phyloP scores from a whole-genome alignment of 92 coral and sea anemone species.

The Diadumene lineata region DNA sequence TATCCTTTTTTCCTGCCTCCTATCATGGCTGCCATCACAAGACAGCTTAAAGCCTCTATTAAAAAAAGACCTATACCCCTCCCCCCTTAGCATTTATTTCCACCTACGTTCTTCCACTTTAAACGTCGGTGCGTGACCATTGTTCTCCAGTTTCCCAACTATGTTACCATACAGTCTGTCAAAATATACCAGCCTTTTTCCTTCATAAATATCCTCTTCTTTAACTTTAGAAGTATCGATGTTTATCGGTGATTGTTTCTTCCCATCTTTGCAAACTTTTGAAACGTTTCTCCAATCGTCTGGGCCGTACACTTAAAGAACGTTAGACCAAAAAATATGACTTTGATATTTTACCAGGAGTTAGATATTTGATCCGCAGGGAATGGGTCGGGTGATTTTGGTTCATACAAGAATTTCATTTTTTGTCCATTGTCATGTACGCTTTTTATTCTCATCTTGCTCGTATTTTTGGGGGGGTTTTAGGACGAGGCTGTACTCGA shows the following conservation, averaged over 20 bases:
- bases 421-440: too few species aligned
- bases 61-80: neutral
- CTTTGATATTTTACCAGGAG: neutral
- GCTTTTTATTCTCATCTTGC: too few species aligned
- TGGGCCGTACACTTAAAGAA: conserved; percentile 61
- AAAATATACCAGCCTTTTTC: neutral
- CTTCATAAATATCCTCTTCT: neutral
- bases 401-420: too few species aligned
- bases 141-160: conserved; percentile 47
- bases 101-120: conserved; percentile 23
- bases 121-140: conserved; percentile 65
- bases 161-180: conserved; percentile 3
- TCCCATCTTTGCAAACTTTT: conserved; percentile 25
- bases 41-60: neutral
- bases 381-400: too few species aligned
- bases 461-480: too few species aligned
- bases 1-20: too few species aligned
- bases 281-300: conserved; percentile 58
- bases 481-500: too few species aligned
- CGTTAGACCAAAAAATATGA: neutral
- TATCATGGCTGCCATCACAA: neutral
- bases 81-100: neutral
- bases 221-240: conserved; percentile 16
- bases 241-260: conserved; percentile 72
- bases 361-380: neutral